A percentile compares a stretch with the other conserved stretches of the same genome.
Evolutionary conservation across 2,797 vertebrate species (phyloP).

Genomic region (Cygnus olor): DNA sequence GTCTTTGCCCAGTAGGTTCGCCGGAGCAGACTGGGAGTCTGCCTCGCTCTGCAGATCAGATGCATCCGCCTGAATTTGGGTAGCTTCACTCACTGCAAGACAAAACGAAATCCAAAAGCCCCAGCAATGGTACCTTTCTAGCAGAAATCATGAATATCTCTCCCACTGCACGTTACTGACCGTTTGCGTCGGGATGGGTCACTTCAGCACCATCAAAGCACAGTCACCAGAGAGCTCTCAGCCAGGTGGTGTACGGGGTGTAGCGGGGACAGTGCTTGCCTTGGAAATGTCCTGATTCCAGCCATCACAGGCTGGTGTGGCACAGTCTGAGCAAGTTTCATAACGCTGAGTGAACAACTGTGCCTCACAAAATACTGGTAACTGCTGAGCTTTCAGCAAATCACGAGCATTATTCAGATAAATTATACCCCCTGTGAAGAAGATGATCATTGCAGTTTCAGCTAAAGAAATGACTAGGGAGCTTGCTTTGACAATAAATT

Average conservation of each 20-base stretch:
- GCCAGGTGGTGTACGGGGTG: fast-evolving
- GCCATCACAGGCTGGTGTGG: background rate
- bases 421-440: conserved; percentile 1
- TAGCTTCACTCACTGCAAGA: background rate
- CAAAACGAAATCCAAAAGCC: background rate
- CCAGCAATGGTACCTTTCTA: background rate
- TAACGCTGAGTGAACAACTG: background rate
- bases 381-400: background rate
- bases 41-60: background rate
- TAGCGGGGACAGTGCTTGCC: fast-evolving
- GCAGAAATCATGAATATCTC: background rate
- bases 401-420: background rate
- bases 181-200: background rate
- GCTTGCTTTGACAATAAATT: background rate
- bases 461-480: background rate
- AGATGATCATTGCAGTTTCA: background rate
- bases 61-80: background rate
- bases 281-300: background rate
- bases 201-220: background rate
- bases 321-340: background rate
- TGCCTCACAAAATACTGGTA: background rate
- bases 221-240: background rate
- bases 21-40: background rate
- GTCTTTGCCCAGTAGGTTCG: background rate
- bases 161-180: background rate